Evolutionary conservation across 2,113 vertebrate species (phyloP).

Genomic region (Chaetops frenatus): DNA sequence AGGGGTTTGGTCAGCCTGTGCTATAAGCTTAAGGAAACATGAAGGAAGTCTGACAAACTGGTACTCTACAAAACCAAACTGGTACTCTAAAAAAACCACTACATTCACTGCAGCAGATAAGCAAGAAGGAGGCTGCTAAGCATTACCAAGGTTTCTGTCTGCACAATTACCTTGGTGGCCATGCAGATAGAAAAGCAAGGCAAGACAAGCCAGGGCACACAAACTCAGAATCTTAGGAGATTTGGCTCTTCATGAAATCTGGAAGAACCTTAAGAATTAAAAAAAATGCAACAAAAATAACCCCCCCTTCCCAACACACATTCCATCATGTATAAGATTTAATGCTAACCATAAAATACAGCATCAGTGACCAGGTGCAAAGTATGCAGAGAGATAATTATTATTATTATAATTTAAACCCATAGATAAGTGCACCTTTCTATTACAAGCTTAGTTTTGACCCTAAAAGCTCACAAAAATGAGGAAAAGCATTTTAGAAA

Average conservation of each 20-base stretch:
- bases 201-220: not conserved
- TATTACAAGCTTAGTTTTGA: not conserved
- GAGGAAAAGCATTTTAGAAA: not conserved
- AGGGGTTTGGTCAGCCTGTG: not conserved
- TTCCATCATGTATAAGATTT: not conserved
- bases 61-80: not conserved
- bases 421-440: not conserved
- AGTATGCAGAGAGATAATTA: not conserved
- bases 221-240: not conserved
- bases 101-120: not conserved
- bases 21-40: not conserved
- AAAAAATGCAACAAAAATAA: not conserved
- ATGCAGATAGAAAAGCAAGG: not conserved
- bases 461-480: not conserved
- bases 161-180: not conserved
- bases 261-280: not conserved
- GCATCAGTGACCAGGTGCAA: not conserved
- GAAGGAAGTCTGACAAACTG: not conserved
- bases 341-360: not conserved
- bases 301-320: accelerated
- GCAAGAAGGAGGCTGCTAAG: not conserved
- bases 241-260: not conserved
- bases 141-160: not conserved
- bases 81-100: not conserved
- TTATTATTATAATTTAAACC: not conserved